Percentiles rank a stretch among this genome's conserved stretches.
Evolutionary conservation across 1,140 invertebrate species (phyloP).

Genomic region (Drosophila varians): DNA sequence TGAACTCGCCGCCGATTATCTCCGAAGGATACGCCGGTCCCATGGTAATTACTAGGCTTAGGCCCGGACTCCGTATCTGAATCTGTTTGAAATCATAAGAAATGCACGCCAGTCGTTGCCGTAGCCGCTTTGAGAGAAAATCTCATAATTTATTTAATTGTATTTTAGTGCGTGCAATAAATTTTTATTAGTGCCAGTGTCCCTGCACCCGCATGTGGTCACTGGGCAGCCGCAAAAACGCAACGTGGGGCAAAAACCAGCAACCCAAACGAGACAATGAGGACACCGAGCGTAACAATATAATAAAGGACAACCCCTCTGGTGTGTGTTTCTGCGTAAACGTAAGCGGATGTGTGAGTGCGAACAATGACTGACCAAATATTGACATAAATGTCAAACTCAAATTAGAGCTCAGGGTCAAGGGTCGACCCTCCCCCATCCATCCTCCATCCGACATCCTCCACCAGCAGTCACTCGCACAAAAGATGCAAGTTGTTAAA

Average conservation of each 20-base stretch:
- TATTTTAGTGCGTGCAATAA: conserved; percentile 81
- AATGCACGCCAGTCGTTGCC: conserved; percentile 4
- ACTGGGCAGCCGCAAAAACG: conserved; percentile 15
- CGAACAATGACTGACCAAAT: conserved; percentile 83
- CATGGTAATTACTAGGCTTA: conserved; percentile 32
- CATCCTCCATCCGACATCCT: too few species aligned
- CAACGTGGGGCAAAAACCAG: conserved; percentile 9
- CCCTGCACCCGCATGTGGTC: conserved; percentile 64
- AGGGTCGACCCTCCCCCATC: conserved; percentile 57
- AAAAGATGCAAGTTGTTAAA: conserved; percentile 62
- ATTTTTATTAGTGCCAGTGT: conserved; percentile 69
- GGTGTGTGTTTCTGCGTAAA: background rate
- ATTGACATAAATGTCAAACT: conserved; percentile 83
- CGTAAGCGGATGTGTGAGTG: conserved; percentile 35
- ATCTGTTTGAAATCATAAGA: conserved; percentile 27
- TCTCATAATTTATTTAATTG: conserved; percentile 83
- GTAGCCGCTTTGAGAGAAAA: conserved; percentile 43
- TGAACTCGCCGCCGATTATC: conserved; percentile 63
- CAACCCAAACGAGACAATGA: conserved; percentile 40
- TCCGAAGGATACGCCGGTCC: background rate
- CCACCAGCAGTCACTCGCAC: conserved; percentile 25
- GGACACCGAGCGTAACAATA: conserved; percentile 78
- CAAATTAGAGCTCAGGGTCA: conserved; percentile 83
- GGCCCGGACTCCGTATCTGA: background rate
- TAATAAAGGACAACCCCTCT: conserved; percentile 51